A percentile compares a stretch with the other conserved stretches of the same genome.
These are phyloP conservation scores for Peromyscus polionotus DNA, from an alignment of 2,113 vertebrate species.

Conservation along the genomic window DNA sequence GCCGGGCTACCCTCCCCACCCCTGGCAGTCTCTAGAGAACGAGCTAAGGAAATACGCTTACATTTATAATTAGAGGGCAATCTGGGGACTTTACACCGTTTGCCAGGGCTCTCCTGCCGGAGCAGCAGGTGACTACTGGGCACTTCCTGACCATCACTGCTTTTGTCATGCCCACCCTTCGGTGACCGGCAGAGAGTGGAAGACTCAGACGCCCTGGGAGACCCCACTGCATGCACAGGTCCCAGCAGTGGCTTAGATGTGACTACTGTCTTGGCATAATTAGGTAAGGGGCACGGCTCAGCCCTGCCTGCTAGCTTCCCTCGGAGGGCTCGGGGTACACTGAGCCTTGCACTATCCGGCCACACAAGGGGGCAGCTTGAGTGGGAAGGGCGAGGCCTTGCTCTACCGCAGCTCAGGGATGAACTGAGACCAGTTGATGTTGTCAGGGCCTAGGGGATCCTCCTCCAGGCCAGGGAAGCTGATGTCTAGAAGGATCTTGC, in stretches of 20 bases:
- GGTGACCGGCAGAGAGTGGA: background rate
- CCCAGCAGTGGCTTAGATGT: background rate
- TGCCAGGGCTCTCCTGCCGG: conserved; percentile 70
- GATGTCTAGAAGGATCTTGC: conserved; percentile 96
- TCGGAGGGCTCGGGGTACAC: background rate
- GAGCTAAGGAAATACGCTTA: conserved; percentile 84
- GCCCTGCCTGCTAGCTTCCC: background rate
- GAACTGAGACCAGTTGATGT: conserved; percentile 93
- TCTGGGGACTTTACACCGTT: conserved; percentile 83
- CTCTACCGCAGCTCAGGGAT: conserved; percentile 91
- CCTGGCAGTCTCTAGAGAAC: conserved; percentile 63
- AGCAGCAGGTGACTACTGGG: background rate
- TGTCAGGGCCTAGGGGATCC: conserved; percentile 89
- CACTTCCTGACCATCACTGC: background rate
- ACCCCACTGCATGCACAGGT: background rate
- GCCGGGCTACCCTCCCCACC: background rate
- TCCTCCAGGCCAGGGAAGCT: conserved; percentile 95
- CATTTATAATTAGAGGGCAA: conserved; percentile 80
- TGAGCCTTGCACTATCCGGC: background rate
- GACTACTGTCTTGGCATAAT: background rate
- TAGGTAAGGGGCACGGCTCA: background rate
- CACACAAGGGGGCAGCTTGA: background rate
- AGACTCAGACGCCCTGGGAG: background rate
- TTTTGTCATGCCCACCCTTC: background rate
- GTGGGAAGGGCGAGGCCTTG: background rate